Evolutionary conservation across 1,140 invertebrate species (phyloP).

Genomic region (Drosophila ficusphila): DNA sequence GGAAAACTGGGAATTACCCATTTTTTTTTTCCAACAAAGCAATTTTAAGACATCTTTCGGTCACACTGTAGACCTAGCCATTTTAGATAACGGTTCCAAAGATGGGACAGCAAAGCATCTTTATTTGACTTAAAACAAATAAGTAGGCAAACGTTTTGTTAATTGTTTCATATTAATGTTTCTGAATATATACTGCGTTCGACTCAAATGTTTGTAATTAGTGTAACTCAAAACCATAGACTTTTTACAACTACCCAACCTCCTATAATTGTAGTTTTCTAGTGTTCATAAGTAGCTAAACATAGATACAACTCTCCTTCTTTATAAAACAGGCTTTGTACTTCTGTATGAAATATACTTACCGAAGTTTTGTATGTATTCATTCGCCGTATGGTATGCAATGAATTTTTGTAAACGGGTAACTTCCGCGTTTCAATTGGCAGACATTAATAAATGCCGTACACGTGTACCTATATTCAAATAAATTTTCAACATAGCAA

Average conservation of each 20-base stretch:
- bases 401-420: too few relatives aligned
- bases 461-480: too few relatives aligned
- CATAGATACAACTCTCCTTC: too few relatives aligned
- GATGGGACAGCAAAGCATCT: not conserved
- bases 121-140: constrained; percentile 23
- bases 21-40: not conserved
- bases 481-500: too few relatives aligned
- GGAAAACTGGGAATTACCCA: too few relatives aligned
- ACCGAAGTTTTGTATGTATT: not conserved
- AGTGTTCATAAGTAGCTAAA: too few relatives aligned
- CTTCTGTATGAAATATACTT: not conserved
- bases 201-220: not conserved
- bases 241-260: too few relatives aligned
- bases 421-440: too few relatives aligned
- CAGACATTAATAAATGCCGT: too few relatives aligned
- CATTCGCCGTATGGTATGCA: constrained; percentile 32
- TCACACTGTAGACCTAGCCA: not conserved
- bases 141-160: constrained; percentile 43
- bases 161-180: not conserved
- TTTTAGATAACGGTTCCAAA: too few relatives aligned
- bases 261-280: too few relatives aligned
- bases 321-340: not conserved
- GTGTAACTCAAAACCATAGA: too few relatives aligned
- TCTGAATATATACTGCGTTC: not conserved
- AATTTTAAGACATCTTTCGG: not conserved